Conservation (phyloP, 2,797 vertebrate species). For the Eidolon dupreanum region DNA sequence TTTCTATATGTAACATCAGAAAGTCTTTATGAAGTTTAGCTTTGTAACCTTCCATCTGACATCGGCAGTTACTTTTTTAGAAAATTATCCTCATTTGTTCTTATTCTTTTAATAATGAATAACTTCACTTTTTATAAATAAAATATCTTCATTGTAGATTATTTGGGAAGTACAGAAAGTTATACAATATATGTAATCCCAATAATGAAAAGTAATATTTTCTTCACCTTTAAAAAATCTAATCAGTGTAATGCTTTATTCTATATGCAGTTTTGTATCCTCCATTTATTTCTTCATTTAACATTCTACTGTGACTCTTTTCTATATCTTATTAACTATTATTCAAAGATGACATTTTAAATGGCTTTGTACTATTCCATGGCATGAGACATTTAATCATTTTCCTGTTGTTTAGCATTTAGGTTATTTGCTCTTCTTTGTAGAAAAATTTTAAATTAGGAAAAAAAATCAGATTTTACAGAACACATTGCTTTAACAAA, state of each 20-base stretch:
- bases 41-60: neutral
- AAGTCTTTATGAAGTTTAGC: neutral
- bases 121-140: conserved; percentile 15
- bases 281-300: neutral
- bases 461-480: neutral
- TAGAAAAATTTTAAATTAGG: conserved; percentile 17
- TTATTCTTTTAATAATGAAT: conserved; percentile 41
- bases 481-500: neutral
- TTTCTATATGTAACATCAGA: neutral
- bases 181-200: neutral
- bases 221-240: neutral
- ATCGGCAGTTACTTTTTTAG: neutral
- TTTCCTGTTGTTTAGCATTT: neutral
- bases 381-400: neutral
- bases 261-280: neutral
- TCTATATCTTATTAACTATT: neutral
- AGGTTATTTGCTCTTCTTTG: neutral
- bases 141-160: conserved; percentile 14
- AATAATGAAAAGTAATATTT: neutral
- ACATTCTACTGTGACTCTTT: neutral
- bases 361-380: neutral
- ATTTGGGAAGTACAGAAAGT: conserved; percentile 6
- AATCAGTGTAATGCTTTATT: neutral
- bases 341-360: conserved; percentile 16
- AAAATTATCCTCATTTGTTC: neutral